Evolutionary conservation across 2,113 vertebrate genomes (phyloP).

Genomic region (Acanthisitta chloris): DNA sequence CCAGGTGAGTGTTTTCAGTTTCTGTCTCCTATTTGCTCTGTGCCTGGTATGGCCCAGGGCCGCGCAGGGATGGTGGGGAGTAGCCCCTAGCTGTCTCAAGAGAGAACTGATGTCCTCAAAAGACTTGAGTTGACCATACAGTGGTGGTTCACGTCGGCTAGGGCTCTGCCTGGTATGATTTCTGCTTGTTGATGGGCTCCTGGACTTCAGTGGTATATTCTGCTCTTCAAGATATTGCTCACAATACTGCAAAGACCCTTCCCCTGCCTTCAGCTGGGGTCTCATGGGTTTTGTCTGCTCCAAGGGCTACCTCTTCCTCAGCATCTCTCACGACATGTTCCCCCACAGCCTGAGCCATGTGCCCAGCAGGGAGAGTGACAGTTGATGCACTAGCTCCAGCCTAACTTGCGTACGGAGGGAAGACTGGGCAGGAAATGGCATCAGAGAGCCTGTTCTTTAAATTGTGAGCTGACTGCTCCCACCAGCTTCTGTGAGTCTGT

Average conservation of each 20-base stretch:
- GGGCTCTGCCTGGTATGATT: not conserved
- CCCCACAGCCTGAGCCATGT: rapidly evolving
- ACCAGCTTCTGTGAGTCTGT: rapidly evolving
- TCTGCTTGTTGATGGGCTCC: not conserved
- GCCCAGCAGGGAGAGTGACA: rapidly evolving
- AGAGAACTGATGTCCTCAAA: not conserved
- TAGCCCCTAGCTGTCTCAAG: not conserved
- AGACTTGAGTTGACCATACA: not conserved
- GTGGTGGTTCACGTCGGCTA: not conserved
- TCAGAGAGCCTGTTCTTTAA: not conserved
- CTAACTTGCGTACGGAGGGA: not conserved
- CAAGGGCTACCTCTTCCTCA: not conserved
- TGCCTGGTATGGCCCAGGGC: not conserved
- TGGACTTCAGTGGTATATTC: not conserved
- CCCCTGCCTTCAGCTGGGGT: not conserved
- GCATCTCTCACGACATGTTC: not conserved
- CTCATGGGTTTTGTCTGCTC: not conserved
- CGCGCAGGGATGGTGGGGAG: not conserved
- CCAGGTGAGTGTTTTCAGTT: not conserved
- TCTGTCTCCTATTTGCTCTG: not conserved
- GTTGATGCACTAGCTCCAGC: not conserved
- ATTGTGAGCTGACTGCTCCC: not conserved
- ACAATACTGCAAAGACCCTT: not conserved
- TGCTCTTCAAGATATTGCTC: not conserved
- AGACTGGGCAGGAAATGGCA: not conserved